phyloP scores from a whole-genome alignment of 2,888 invertebrate genomes.

The Hipparchia semele region DNA sequence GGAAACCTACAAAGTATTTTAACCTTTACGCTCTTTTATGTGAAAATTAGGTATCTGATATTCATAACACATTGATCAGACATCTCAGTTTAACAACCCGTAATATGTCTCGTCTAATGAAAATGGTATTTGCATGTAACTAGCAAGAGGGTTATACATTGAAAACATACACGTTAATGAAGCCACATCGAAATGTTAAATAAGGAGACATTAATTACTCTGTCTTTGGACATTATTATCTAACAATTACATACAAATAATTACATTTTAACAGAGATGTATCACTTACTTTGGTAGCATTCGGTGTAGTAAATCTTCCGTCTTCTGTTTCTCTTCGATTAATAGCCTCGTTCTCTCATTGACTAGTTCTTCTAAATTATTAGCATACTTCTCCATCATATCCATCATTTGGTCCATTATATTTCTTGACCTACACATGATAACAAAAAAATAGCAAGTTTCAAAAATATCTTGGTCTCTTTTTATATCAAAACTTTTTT shows the following conservation, averaged over 20 bases:
- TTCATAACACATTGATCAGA: constrained; percentile 9
- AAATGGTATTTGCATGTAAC: constrained; percentile 28
- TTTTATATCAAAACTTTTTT: too few species aligned
- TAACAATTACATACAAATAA: constrained; percentile 27
- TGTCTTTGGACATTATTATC: constrained; percentile 38
- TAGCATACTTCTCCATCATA: constrained; percentile 98
- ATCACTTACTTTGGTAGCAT: constrained; percentile 94
- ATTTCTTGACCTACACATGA: constrained; percentile 87
- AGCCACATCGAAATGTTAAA: constrained; percentile 45
- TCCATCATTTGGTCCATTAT: constrained; percentile 99
- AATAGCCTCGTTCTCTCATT: constrained; percentile 94
- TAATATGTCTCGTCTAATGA: constrained; percentile 5
- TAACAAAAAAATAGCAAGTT: neutral
- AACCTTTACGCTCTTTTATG: neutral
- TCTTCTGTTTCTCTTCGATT: constrained; percentile 96
- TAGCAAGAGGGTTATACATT: constrained; percentile 35
- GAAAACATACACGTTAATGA: constrained; percentile 56
- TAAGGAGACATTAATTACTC: constrained; percentile 45
- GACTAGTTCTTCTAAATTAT: constrained; percentile 97
- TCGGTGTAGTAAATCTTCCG: constrained; percentile 94
- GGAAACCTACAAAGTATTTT: neutral
- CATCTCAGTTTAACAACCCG: constrained; percentile 3
- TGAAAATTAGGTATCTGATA: neutral
- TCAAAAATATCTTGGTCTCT: neutral
- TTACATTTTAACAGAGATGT: constrained; percentile 39